Base-by-base conservation (phyloP, 2,888 invertebrate species). In the Caenorhabditis sp. region DNA sequence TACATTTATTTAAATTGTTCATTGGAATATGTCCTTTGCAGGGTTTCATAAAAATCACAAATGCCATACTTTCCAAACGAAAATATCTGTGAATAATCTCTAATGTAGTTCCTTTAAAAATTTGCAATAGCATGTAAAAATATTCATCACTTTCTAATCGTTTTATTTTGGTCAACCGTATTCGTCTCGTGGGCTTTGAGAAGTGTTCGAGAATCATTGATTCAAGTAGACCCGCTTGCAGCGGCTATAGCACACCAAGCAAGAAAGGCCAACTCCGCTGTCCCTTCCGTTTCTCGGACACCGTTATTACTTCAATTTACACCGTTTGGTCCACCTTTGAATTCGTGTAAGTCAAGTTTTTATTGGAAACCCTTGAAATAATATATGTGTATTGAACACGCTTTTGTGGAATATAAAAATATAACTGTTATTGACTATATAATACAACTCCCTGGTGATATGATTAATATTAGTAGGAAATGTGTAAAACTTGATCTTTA, bases 101-200 rank as follows among this genome's bases (percentile, higher is more conserved):
- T n/a, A n/a, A n/a, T n/a, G n/a, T n/a, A n/a, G n/a, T n/a, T n/a
- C n/a, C n/a, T n/a, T n/a, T n/a, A n/a, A n/a, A n/a, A n/a, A n/a
- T n/a, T n/a, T n/a, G n/a, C n/a, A n/a, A n/a, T n/a, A n/a, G n/a
- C n/a, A n/a, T n/a, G n/a, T n/a, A n/a, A n/a, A n/a, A n/a, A n/a
- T n/a, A n/a, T n/a, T n/a, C n/a, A n/a, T n/a, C n/a, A n/a, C n/a
- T n/a, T n/a, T n/a, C n/a, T n/a, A 71, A 67, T 27, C 50, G 67
- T 67, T 54, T 25, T 23, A 65, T 73, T 73, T 68, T 21, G 65
- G 75, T 75, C 75, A 26, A 67, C 80, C 53, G 68, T 83, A 71
- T 83, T 83, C 64, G 80, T 83, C 50, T 71, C 81, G 57, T 83
- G 82, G 82, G 82, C 82, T 31, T 71, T 83, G 7, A 77, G 82